Percentiles rank a stretch among this genome's conserved stretches.
phyloP scores from a whole-genome alignment of 2,888 invertebrate species.

The Carcina quercana region DNA sequence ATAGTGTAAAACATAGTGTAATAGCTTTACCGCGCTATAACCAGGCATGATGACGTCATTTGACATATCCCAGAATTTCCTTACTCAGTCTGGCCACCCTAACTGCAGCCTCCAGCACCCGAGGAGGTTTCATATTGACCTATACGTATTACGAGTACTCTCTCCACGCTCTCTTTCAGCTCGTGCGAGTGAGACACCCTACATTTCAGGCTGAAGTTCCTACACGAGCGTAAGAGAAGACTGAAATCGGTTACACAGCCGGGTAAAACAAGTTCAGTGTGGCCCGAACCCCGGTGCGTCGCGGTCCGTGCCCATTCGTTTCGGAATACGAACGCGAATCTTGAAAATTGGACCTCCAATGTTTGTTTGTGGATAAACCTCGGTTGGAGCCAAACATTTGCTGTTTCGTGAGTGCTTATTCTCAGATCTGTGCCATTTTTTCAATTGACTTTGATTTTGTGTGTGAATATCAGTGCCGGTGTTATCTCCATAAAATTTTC shows the following conservation, averaged over 20 bases:
- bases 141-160: conserved; percentile 70
- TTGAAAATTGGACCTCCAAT: conserved; percentile 21
- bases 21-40: too few species aligned
- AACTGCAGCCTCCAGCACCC: conserved; percentile 70
- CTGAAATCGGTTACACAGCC: conserved; percentile 39
- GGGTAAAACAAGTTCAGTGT: conserved; percentile 60
- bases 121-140: conserved; percentile 73
- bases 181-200: conserved; percentile 40
- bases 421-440: too few species aligned
- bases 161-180: conserved; percentile 56
- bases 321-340: conserved; percentile 34
- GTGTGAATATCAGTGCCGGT: conserved; percentile 17
- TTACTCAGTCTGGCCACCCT: conserved; percentile 38
- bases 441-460: conserved; percentile 16
- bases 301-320: conserved; percentile 35
- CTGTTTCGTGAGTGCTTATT: too few species aligned
- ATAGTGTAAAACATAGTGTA: too few species aligned
- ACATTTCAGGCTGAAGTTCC: conserved; percentile 22
- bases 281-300: conserved; percentile 44
- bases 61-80: conserved; percentile 21
- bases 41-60: too few species aligned
- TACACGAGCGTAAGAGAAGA: conserved; percentile 35
- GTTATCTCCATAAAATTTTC: conserved; percentile 16
- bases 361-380: conserved; percentile 20
- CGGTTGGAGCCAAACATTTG: too few species aligned